Base-by-base conservation (phyloP, 2,888 invertebrate species). In the Drosophila conformis region DNA sequence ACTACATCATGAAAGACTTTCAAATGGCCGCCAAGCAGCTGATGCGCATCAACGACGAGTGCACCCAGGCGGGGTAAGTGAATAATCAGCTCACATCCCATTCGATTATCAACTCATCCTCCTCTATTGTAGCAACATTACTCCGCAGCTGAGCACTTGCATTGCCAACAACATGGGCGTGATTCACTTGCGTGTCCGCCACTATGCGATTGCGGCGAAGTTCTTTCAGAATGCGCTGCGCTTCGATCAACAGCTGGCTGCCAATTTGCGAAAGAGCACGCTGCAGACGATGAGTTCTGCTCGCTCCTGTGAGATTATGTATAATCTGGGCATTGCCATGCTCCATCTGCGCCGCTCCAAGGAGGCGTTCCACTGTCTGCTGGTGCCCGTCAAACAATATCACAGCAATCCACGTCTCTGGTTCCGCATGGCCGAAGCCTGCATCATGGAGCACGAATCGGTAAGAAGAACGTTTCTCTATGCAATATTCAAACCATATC, bases 361-460 rank as follows among this genome's bases (percentile, higher is more conserved):
- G 72, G 96, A 97, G 87, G 98, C 99, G 0, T 99, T 99, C 93
- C 98, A 98, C 90, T 98, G 97, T 92, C 95, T 99, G 51, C 95
- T 97, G 18, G 96, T 98, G 92, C 97, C 97, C 4, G 96, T 97
- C 0, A 95, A 97, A 76, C 95, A 96, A 68, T 97, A 97, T 89
- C 97, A 97, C 73, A 96, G 96, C 83, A 98, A 98, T 93, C 97
- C 98, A 5, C 94, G 97, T 65, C 94, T 99, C 48, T 99, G 99
- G 99, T 94, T 98, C 67, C 95, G 99, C 84, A 94, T 99, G 87
- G 98, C 99, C 0, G 99, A 99, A 93, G 98, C 98, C 91, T 98
- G 98, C 92, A 96, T 98, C 52, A 95, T 94, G 93, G 92, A 93
- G n/a, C 93, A 94, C 78, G 94, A 94, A 91, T 92, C 93, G 88